Evolutionary conservation across 2,113 vertebrate species (phyloP).

Genomic region (Syngnathus floridae): DNA sequence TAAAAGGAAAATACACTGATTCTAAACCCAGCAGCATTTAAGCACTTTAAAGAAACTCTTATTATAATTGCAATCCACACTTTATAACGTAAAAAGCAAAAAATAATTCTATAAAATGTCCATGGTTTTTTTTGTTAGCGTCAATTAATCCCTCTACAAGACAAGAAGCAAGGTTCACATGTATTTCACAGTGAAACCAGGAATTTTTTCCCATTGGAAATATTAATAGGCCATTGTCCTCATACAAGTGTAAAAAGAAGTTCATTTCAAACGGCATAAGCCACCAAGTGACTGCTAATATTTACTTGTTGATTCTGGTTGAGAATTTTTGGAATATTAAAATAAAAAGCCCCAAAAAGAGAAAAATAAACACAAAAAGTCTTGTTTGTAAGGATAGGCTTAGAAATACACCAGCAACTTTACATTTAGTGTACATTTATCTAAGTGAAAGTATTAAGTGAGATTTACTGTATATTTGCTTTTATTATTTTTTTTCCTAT

Average conservation of each 20-base stretch:
- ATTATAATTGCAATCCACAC: no score
- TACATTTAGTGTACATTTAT: not conserved
- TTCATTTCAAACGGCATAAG: not conserved
- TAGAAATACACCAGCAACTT: not conserved
- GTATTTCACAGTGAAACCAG: not conserved
- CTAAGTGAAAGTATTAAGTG: not conserved
- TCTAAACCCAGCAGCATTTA: not conserved
- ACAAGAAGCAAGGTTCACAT: not conserved
- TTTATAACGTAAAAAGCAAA: no score
- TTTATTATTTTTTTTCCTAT: not conserved
- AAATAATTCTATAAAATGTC: no score
- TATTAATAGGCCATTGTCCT: not conserved
- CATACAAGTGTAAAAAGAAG: not conserved
- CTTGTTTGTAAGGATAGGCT: not conserved
- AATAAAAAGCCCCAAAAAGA: not conserved
- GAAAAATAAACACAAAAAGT: not conserved
- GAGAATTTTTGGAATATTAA: not conserved
- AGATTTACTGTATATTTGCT: not conserved
- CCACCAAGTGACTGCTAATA: not conserved
- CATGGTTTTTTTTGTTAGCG: not conserved
- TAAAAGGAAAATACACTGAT: slow-evolving; percentile 30
- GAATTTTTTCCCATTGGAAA: not conserved
- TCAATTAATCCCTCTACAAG: not conserved
- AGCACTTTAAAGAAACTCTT: not conserved
- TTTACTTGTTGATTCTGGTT: not conserved